A percentile compares a stretch with the other conserved stretches of the same genome.
Evolutionary conservation across 1,140 invertebrate species (phyloP).

Genomic region (Drosophila funebris): DNA sequence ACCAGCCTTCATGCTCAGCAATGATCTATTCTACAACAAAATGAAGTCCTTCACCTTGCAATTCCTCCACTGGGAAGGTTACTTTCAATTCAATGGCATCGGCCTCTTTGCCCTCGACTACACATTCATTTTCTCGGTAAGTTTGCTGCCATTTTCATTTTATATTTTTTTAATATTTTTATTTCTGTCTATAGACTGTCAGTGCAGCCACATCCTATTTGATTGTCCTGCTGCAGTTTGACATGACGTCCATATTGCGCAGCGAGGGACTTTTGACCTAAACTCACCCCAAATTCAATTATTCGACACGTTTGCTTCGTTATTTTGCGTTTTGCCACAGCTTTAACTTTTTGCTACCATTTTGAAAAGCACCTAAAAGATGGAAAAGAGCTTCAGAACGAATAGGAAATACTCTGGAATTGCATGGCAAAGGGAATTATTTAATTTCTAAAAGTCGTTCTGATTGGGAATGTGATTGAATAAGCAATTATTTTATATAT

Average conservation of each 20-base stretch:
- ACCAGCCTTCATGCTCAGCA: conserved; percentile 80
- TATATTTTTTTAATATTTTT: not conserved
- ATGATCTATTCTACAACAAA: conserved; percentile 82
- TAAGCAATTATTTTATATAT: not conserved
- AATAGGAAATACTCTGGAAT: conserved; percentile 4
- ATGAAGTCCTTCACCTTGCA: conserved; percentile 83
- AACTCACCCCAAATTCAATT: conserved; percentile 37
- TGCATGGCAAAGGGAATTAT: not conserved
- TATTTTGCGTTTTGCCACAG: not conserved
- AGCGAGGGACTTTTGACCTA: conserved; percentile 69
- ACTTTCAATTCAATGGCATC: conserved; percentile 82
- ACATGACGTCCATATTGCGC: conserved; percentile 78
- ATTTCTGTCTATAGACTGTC: conserved; percentile 69
- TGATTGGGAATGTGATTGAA: not conserved
- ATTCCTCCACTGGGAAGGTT: conserved; percentile 81
- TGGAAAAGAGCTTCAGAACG: not conserved
- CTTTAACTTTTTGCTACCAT: not conserved
- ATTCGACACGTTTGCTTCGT: not conserved
- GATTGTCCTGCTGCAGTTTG: conserved; percentile 83
- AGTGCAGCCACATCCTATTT: conserved; percentile 83
- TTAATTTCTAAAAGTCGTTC: not conserved
- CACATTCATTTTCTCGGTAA: conserved; percentile 83
- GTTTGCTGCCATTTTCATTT: not conserved
- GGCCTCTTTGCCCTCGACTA: conserved; percentile 81
- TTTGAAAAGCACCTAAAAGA: conserved; percentile 20